Evolutionary conservation across 1,140 invertebrate genomes (phyloP).

Genomic region (Lordiphosa mommai): DNA sequence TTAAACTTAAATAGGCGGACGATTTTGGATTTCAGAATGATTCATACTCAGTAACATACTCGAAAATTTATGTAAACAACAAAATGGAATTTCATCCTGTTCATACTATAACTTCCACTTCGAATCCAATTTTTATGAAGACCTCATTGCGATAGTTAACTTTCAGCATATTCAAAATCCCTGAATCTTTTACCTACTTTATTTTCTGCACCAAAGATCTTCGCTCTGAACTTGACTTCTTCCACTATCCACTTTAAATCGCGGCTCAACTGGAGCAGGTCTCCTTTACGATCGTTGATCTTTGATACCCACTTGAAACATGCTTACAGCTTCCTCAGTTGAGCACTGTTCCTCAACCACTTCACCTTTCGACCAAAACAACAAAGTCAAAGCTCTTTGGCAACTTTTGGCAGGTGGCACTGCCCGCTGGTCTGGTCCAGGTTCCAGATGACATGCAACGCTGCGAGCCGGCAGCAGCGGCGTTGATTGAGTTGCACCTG

Average conservation of each 20-base stretch:
- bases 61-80: too few species aligned
- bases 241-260: background rate
- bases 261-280: slow-evolving; percentile 11
- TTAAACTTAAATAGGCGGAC: too few species aligned
- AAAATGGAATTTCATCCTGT: too few species aligned
- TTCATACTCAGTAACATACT: too few species aligned
- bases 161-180: too few species aligned
- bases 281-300: slow-evolving; percentile 55
- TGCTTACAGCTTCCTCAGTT: slow-evolving; percentile 62
- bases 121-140: too few species aligned
- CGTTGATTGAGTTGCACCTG: slow-evolving; percentile 77
- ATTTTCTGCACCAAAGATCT: too few species aligned
- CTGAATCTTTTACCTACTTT: too few species aligned
- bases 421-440: slow-evolving; percentile 30
- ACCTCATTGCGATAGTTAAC: too few species aligned
- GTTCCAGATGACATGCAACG: slow-evolving; percentile 48
- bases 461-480: slow-evolving; percentile 36
- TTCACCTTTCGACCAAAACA: slow-evolving; percentile 22
- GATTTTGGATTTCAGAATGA: too few species aligned
- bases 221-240: too few species aligned
- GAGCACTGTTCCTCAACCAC: slow-evolving; percentile 12
- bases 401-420: slow-evolving; percentile 36
- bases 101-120: too few species aligned
- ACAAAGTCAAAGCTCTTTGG: slow-evolving; percentile 26
- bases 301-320: slow-evolving; percentile 60